Percentiles rank a stretch among this genome's conserved stretches.
These are phyloP conservation scores for Apantesis nais DNA, from an alignment of 2,888 invertebrate species.

Conservation along the genomic window DNA sequence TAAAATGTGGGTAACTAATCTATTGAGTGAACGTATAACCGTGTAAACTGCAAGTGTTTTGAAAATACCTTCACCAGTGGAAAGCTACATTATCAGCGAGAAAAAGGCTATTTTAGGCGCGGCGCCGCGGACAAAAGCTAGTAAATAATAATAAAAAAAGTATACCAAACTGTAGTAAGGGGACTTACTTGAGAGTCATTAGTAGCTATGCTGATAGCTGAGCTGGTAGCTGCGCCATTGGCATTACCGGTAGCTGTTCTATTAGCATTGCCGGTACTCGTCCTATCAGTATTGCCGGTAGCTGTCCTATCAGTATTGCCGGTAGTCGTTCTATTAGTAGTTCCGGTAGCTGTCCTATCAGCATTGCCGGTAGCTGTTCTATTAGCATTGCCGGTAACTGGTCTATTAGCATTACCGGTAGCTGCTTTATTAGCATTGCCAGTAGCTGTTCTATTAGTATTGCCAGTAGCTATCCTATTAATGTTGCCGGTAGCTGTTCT, in stretches of 20 bases:
- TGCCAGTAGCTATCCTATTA: not conserved
- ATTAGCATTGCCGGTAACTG: not conserved
- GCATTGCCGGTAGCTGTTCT: too few relatives aligned
- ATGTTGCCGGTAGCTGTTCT: not conserved
- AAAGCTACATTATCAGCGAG: too few relatives aligned
- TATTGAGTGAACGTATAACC: too few relatives aligned
- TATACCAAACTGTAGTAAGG: not conserved
- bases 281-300: not conserved
- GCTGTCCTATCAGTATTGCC: not conserved
- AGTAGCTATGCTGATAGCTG: not conserved
- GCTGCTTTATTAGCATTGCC: not conserved
- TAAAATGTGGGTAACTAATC: too few relatives aligned
- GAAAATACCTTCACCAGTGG: too few relatives aligned
- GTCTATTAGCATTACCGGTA: not conserved
- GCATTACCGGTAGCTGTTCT: not conserved
- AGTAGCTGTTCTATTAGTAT: not conserved
- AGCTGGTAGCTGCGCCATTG: not conserved
- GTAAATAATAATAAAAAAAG: not conserved
- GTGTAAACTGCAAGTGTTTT: too few relatives aligned
- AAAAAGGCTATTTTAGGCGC: too few relatives aligned
- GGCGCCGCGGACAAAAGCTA: not conserved
- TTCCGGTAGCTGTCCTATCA: constrained; percentile 36
- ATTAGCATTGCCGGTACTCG: not conserved
- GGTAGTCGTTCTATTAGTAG: not conserved
- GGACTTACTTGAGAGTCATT: not conserved